Conservation (phyloP, 2,113 vertebrate genomes). For the Rostratula benghalensis region DNA sequence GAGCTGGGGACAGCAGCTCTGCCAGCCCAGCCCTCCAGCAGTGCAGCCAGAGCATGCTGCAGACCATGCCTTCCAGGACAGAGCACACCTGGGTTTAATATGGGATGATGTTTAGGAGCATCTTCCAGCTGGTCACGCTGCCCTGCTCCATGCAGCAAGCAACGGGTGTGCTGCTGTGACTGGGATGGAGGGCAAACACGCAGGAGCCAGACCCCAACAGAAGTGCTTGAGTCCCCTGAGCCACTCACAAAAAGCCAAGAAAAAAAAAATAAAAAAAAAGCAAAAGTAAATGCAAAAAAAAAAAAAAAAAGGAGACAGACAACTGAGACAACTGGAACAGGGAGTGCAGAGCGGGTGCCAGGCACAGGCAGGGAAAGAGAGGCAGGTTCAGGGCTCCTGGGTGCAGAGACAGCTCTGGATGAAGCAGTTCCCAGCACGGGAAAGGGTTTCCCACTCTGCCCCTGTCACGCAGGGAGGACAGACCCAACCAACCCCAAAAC, state of each 20-base stretch:
- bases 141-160: accelerated
- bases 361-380: background rate
- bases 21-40: background rate
- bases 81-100: background rate
- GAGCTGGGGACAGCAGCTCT: background rate
- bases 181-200: background rate
- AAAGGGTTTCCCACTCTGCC: background rate
- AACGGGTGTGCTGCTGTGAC: background rate
- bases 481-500: background rate
- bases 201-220: background rate
- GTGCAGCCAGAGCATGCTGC: background rate
- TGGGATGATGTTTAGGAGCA: background rate
- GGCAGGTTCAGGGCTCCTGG: background rate
- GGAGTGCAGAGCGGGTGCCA: background rate
- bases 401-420: background rate
- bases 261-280: background rate
- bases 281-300: background rate
- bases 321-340: background rate
- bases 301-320: background rate
- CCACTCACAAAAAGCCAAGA: background rate
- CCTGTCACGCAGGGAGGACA: background rate
- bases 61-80: background rate
- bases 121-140: background rate
- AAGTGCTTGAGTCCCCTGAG: background rate
- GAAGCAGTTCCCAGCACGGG: background rate